phyloP scores from a whole-genome alignment of 2,888 invertebrate species.

The Phasia obesa region DNA sequence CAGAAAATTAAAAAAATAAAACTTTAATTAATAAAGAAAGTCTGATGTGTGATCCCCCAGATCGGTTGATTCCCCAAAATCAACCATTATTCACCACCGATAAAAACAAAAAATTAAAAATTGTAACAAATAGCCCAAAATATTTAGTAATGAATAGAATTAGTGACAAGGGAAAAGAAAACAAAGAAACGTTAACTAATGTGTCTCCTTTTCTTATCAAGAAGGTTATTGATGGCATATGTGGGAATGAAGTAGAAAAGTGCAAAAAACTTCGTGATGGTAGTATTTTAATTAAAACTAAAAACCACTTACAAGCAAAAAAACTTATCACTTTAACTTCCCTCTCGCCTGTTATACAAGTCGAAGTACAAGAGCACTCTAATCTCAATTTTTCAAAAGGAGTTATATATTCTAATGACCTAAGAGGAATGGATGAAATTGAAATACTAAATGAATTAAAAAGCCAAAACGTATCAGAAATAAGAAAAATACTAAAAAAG shows the following conservation, averaged over 20 bases:
- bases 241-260: too few species aligned
- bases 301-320: slow-evolving; percentile 8
- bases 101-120: slow-evolving; percentile 2
- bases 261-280: slow-evolving; percentile 12
- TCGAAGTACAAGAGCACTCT: too few species aligned
- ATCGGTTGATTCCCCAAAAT: not conserved
- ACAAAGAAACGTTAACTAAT: too few species aligned
- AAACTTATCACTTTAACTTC: too few species aligned
- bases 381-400: slow-evolving; percentile 18
- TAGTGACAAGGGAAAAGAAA: too few species aligned
- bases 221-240: too few species aligned
- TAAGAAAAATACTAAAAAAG: slow-evolving; percentile 33
- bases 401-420: slow-evolving; percentile 4
- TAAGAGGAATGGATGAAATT: too few species aligned
- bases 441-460: slow-evolving; percentile 6
- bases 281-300: slow-evolving; percentile 6
- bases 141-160: too few species aligned
- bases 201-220: too few species aligned
- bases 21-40: not conserved
- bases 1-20: too few species aligned
- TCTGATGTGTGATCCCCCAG: not conserved
- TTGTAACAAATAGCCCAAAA: not conserved
- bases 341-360: too few species aligned
- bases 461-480: not conserved
- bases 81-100: not conserved